A percentile compares a stretch with the other conserved stretches of the same genome.
Conservation (phyloP, 64 coral and sea anemone species). For the Stichodactyla helianthus region DNA sequence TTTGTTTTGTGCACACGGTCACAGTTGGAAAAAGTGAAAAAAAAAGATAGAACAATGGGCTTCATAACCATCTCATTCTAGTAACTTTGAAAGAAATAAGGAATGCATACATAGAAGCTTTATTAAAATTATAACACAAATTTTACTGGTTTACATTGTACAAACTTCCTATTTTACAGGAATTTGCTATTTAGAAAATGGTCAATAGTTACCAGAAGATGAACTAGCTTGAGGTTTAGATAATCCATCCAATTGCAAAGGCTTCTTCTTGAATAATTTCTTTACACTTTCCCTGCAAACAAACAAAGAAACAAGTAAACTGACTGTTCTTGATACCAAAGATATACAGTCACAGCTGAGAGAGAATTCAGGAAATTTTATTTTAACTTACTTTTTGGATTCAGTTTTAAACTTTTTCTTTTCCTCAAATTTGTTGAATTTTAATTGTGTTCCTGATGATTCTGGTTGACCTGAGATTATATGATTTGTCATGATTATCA, state of each 20-base stretch:
- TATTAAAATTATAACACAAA: too few relatives aligned
- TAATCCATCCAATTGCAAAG: slow-evolving; percentile 30
- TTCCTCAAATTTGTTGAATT: slow-evolving; percentile 97
- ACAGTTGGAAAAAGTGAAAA: too few relatives aligned
- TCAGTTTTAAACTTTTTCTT: slow-evolving; percentile 93
- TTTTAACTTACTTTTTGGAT: slow-evolving; percentile 89
- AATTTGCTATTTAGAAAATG: background rate
- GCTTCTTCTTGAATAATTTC: slow-evolving; percentile 90
- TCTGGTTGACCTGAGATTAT: slow-evolving; percentile 36
- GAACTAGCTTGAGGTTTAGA: slow-evolving; percentile 6
- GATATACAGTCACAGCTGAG: too few relatives aligned
- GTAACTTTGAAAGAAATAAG: too few relatives aligned
- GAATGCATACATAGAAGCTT: too few relatives aligned
- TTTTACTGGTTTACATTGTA: too few relatives aligned
- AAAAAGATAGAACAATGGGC: too few relatives aligned
- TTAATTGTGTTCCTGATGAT: slow-evolving; percentile 53
- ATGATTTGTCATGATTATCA: background rate
- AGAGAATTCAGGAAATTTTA: too few relatives aligned
- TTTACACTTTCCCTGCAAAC: slow-evolving; percentile 78
- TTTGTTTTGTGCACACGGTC: too few relatives aligned
- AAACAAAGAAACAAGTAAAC: background rate
- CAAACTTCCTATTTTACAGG: too few relatives aligned
- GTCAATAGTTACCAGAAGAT: slow-evolving; percentile 33
- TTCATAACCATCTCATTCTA: too few relatives aligned
- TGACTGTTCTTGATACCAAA: too few relatives aligned